Base-by-base conservation (phyloP, 2,888 invertebrate genomes). In the Drosophila recens region DNA sequence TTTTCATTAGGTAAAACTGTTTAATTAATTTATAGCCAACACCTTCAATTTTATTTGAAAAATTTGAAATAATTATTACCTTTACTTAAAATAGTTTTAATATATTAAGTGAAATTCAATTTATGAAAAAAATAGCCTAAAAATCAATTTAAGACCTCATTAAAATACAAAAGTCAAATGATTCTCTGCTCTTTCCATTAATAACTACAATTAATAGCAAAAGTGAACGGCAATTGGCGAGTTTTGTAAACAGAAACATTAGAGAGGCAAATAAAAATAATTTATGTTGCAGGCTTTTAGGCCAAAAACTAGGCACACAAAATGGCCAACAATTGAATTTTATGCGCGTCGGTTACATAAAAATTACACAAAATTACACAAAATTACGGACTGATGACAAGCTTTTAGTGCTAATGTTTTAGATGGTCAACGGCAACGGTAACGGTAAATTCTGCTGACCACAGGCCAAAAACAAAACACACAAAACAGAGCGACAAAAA, bases 261-360 rank as follows among this genome's bases (percentile, higher is more conserved):
- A 79, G 45, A n/a, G 27, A 6, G 42, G 40, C 40, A 42, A 42
- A 81, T 84, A 78, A 84, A 77, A 72, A 64, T 73, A 89, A 87
- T 85, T 89, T 89, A 89, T 85, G 72, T 75, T 71, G 79, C 70
- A 58, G 58, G 82, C 89, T 86, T 86, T 88, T 75, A 80, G 87
- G 87, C 48, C 48, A 65, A 71, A 65, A 58, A 54, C 51, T 40
- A 62, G 46, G 48, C 9, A 56, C 6, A 38, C 27, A n/a, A 43
- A 45, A 34, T 48, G 20, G 15, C 13, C 10, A 2, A 11, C 75
- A 78, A 89, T 85, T 80, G 87, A 82, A 77, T 90, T 86, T 88
- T 73, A 88, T 86, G 87, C 70, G 45, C 52, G 40, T 46, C 15
- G 49, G 51, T 65, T 57, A 61, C 66, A 78, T 58, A 84, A 75